phyloP scores from a whole-genome alignment of 2,888 invertebrate genomes.

The Torymus auratus region DNA sequence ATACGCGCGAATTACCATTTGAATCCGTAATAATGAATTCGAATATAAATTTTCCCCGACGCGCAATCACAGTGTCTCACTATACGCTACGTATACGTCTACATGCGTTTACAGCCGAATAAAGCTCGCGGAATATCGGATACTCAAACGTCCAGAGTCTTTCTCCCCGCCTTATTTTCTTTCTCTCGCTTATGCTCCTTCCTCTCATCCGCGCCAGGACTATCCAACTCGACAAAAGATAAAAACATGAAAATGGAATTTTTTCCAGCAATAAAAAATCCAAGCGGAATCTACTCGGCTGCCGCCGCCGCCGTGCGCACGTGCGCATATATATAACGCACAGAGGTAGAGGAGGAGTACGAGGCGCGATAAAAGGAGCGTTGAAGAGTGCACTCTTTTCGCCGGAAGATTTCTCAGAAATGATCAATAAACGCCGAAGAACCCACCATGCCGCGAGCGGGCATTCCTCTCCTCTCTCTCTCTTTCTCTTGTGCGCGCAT shows the following conservation, averaged over 20 bases:
- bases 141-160: background rate
- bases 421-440: slow-evolving; percentile 52
- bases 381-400: slow-evolving; percentile 41
- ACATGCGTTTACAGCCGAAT: slow-evolving; percentile 28
- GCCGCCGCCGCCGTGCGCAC: background rate
- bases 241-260: slow-evolving; percentile 37
- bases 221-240: background rate
- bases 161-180: too few relatives aligned
- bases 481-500: background rate
- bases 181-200: too few relatives aligned
- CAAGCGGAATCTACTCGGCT: background rate
- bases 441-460: background rate
- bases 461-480: slow-evolving; percentile 5
- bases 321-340: background rate
- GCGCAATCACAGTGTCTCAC: slow-evolving; percentile 7
- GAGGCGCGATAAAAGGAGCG: slow-evolving; percentile 42
- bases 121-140: slow-evolving; percentile 16
- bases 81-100: too few relatives aligned
- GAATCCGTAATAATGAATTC: slow-evolving; percentile 18
- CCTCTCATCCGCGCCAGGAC: background rate
- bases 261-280: slow-evolving; percentile 29
- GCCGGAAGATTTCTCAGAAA: slow-evolving; percentile 45
- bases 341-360: background rate
- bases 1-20: slow-evolving; percentile 1
- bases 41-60: slow-evolving; percentile 21